phyloP scores from a whole-genome alignment of 2,113 vertebrate species.

The Hipposideros armiger region DNA sequence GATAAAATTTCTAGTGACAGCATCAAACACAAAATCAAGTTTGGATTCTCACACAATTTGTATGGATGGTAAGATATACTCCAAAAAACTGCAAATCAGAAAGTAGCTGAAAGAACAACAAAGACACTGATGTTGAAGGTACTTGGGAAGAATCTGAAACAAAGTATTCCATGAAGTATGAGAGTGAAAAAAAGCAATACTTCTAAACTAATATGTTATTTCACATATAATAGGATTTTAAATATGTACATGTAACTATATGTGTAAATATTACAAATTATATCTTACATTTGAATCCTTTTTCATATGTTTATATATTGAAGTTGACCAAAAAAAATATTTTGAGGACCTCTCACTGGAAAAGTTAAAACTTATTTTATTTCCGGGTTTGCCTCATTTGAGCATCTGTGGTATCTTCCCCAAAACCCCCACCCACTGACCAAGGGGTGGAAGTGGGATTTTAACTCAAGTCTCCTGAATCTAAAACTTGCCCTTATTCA shows the following conservation, averaged over 20 bases:
- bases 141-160: background rate
- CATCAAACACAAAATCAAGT: background rate
- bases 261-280: background rate
- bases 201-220: slow-evolving; percentile 11
- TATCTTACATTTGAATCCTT: background rate
- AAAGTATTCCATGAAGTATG: background rate
- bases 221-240: background rate
- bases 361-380: background rate
- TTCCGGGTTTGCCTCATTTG: background rate
- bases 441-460: background rate
- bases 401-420: background rate
- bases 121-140: background rate
- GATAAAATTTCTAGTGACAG: background rate
- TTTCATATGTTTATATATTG: slow-evolving; percentile 8
- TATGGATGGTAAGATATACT: background rate
- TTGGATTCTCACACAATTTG: background rate
- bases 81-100: background rate
- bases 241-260: background rate
- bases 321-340: background rate
- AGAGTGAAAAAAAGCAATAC: background rate
- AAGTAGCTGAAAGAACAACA: background rate
- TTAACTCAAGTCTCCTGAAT: slow-evolving; percentile 5
- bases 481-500: background rate
- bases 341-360: background rate
- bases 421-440: background rate